These are phyloP conservation scores for Rhopalosiphum maidis DNA, from an alignment of 1,140 invertebrate species.

Conservation along the genomic window DNA sequence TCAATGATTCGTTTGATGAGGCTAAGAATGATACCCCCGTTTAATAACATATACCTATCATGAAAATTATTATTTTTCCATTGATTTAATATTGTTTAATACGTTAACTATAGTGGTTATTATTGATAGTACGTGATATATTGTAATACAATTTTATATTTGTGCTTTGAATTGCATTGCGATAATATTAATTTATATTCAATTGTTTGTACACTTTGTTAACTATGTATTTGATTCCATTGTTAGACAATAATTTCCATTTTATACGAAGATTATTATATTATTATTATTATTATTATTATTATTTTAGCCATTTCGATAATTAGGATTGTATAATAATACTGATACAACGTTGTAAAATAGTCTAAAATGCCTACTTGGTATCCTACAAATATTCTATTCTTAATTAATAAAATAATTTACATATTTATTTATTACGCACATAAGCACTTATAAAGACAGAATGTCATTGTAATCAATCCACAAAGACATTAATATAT, in stretches of 20 bases:
- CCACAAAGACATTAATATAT: background rate
- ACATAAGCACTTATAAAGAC: background rate
- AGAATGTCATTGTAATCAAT: background rate
- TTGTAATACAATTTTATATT: constrained; percentile 17
- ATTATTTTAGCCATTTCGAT: background rate
- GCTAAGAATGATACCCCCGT: too few relatives aligned
- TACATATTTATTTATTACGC: background rate
- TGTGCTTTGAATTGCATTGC: background rate
- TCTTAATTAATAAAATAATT: background rate
- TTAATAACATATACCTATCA: background rate
- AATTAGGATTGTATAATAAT: background rate
- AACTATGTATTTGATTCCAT: background rate
- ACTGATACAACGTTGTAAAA: background rate
- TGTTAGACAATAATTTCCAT: constrained; percentile 26
- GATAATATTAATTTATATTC: constrained; percentile 30
- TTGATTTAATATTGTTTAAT: background rate
- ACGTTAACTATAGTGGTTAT: background rate
- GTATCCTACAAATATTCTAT: background rate
- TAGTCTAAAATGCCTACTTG: background rate
- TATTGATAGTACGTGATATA: background rate
- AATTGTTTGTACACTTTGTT: constrained; percentile 32
- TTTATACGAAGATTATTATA: background rate
- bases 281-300: background rate
- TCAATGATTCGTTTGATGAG: background rate
- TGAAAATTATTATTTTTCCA: background rate